Evolutionary conservation across 2,888 invertebrate species (phyloP), one percentile per base, ranked within the genome.

Genomic region (Drosophila nigritarsus): DNA sequence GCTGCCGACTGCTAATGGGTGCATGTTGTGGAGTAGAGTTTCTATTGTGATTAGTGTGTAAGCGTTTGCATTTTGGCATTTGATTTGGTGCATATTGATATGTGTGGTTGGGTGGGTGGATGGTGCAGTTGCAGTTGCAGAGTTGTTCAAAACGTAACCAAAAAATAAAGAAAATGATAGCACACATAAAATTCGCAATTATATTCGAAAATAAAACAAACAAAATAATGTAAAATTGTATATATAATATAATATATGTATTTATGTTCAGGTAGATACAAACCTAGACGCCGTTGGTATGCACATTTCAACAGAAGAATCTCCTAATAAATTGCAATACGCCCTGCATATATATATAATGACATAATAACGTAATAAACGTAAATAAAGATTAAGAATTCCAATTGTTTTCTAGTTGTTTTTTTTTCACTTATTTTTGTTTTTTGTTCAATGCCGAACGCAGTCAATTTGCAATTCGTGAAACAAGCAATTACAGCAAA

Each of bases 1-100:
- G 95, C 18, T 96, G 95, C 66, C 96, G 94, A 91, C 95, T 91
- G 73, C 70, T 87, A 65, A 74, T 82, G 62, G 82, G 80, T 62
- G 88, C 86, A 75, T 85, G 88, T 89, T 85, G 87, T 81, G 88
- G 89, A 76, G 88, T 87, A 84, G 87, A 87, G 83, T 87, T 89
- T 89, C 87, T 87, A 27, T 15, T 71, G 72, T 87, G 71, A 80
- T 86, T 86, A 86, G 72, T 76, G 87, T 87, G 70, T 50, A n/a
- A 18, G 11, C 15, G 8, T n/a, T 55, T 36, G 27, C 55, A 59
- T 50, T n/a, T 77, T 76, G 66, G 60, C 65, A 74, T 55, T 65
- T 67, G 40, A 64, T 53, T 64, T 68, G 32, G 69, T 66, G 55
- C 50, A 54, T 27, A 50, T 32, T n/a, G n/a, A 30, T 53, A 2